phyloP scores from a whole-genome alignment of 53 echinoderm and acorn worm genomes.

The Echinometra lucunter region DNA sequence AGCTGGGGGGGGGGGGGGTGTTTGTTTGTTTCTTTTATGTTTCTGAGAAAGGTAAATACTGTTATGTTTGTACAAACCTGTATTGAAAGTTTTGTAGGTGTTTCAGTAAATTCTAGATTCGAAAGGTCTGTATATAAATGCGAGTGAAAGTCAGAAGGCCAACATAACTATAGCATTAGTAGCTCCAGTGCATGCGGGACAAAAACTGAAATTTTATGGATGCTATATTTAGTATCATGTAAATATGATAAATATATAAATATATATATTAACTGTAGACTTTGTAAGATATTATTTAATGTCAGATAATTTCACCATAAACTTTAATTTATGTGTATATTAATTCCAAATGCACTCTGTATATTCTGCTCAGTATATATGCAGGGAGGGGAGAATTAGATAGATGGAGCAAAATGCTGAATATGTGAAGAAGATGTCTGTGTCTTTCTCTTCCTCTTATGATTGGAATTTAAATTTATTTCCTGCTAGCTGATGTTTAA shows the following conservation, averaged over 20 bases:
- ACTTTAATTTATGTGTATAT: slow-evolving; percentile 60
- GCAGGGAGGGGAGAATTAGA: slow-evolving; percentile 9
- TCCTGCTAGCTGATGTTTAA: not conserved
- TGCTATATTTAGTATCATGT: slow-evolving; percentile 54
- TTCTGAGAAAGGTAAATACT: not conserved
- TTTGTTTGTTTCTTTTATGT: too few relatives aligned
- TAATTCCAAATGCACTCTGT: slow-evolving; percentile 64
- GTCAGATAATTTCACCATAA: slow-evolving; percentile 21
- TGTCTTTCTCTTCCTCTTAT: slow-evolving; percentile 3
- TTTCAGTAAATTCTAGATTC: not conserved
- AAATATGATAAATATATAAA: slow-evolving; percentile 47
- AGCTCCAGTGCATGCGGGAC: slow-evolving; percentile 32
- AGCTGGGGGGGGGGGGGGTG: not conserved
- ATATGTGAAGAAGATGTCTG: not conserved
- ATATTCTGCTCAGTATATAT: slow-evolving; percentile 54
- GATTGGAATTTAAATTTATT: not conserved
- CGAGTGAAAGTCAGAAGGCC: not conserved
- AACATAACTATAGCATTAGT: not conserved
- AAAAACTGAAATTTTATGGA: slow-evolving; percentile 67
- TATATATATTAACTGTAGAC: slow-evolving; percentile 52
- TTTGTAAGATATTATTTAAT: slow-evolving; percentile 50
- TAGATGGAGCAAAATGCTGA: not conserved
- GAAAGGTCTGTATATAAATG: slow-evolving; percentile 2
- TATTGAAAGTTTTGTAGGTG: not conserved
- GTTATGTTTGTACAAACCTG: not conserved